Evolutionary conservation across 92 coral and sea anemone genomes (phyloP).

Genomic region (Porites rus): DNA sequence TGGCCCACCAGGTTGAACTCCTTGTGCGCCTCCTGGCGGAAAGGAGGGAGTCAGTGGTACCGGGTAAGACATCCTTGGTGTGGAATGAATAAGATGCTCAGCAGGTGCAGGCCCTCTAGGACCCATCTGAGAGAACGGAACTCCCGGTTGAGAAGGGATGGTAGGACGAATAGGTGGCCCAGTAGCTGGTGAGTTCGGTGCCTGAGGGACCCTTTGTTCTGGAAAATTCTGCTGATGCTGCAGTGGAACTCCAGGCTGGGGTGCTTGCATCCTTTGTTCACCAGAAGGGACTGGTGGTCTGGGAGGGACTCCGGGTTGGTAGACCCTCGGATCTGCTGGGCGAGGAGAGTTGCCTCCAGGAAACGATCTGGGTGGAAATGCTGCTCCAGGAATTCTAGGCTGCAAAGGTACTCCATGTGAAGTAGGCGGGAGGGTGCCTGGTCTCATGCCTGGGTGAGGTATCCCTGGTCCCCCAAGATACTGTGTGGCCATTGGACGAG

Average conservation of each 20-base stretch:
- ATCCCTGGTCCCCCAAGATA: conserved; percentile 46
- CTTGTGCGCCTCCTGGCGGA: conserved; percentile 27
- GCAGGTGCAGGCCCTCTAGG: conserved; percentile 67
- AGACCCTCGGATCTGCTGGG: conserved; percentile 27
- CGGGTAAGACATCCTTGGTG: conserved; percentile 80
- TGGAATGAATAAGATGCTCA: conserved; percentile 65
- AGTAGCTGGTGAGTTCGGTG: conserved; percentile 12
- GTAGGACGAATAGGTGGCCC: conserved; percentile 33
- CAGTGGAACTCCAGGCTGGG: conserved; percentile 35
- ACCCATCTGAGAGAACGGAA: conserved; percentile 54
- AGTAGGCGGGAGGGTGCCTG: conserved; percentile 53
- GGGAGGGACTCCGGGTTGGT: conserved; percentile 30
- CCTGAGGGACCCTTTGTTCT: conserved; percentile 48
- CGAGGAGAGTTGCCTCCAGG: conserved; percentile 35
- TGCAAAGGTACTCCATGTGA: conserved; percentile 47
- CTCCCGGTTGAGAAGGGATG: conserved; percentile 20
- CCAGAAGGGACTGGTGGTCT: conserved; percentile 36
- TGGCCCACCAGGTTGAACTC: conserved; percentile 34
- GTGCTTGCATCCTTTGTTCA: conserved; percentile 35
- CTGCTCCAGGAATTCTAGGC: conserved; percentile 57
- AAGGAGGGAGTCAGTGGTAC: conserved; percentile 50
- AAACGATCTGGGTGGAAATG: conserved; percentile 22
- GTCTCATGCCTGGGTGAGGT: conserved; percentile 55
- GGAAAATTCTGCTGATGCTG: conserved; percentile 38
- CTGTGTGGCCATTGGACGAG: conserved; percentile 46